phyloP scores from a whole-genome alignment of 2,888 invertebrate species.

The Melieria picta region DNA sequence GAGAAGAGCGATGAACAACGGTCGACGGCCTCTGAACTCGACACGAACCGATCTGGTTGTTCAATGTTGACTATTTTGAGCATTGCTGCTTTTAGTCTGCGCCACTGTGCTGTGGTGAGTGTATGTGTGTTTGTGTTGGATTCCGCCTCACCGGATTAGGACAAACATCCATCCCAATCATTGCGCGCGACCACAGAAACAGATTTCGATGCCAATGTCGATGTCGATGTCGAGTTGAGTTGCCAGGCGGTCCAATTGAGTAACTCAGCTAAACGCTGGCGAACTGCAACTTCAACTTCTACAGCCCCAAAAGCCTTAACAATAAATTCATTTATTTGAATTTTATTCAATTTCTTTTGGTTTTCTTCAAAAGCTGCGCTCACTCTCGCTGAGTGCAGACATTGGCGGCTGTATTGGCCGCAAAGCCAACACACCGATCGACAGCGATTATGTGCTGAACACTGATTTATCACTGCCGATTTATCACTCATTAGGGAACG shows the following conservation, averaged over 20 bases:
- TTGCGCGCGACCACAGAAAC: background rate
- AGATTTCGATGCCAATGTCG: background rate
- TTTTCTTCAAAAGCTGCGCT: no score
- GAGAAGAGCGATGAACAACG: constrained; percentile 5
- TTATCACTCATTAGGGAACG: constrained; percentile 55
- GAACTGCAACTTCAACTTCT: no score
- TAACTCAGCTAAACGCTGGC: no score
- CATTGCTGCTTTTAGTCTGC: background rate
- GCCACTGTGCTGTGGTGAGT: background rate
- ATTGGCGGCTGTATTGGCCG: no score
- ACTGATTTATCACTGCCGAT: constrained; percentile 54
- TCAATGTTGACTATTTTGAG: constrained; percentile 1
- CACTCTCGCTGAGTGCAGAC: no score
- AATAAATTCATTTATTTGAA: no score
- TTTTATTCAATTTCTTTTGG: no score
- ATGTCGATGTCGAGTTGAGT: no score
- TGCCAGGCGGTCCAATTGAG: no score
- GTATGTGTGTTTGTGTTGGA: background rate
- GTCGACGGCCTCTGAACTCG: constrained; percentile 33
- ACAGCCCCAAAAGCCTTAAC: no score
- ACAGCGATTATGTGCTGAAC: constrained; percentile 43
- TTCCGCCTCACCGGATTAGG: background rate
- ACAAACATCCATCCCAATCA: background rate
- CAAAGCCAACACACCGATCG: constrained; percentile 29
- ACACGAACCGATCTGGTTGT: constrained; percentile 24